These are phyloP conservation scores for Amphiprion clarkii DNA, from an alignment of 2,797 vertebrate genomes.

Conservation along the genomic window DNA sequence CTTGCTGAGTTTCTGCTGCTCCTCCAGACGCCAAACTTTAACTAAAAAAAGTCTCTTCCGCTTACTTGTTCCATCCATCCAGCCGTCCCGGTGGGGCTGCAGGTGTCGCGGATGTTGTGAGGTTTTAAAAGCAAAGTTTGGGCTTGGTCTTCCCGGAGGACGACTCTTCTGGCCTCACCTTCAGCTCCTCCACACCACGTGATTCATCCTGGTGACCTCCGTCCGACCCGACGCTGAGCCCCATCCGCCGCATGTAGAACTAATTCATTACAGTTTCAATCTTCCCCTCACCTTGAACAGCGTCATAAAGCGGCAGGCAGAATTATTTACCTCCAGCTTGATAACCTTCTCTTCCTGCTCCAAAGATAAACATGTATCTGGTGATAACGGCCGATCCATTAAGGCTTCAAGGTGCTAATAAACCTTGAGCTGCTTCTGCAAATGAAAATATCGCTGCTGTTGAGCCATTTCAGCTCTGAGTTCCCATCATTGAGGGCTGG, in stretches of 20 bases:
- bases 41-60: slow-evolving; percentile 19
- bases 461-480: neutral
- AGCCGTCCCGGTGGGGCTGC: neutral
- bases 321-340: slow-evolving; percentile 31
- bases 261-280: slow-evolving; percentile 65
- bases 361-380: slow-evolving; percentile 59
- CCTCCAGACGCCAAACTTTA: neutral
- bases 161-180: slow-evolving; percentile 25
- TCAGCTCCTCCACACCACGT: slow-evolving; percentile 11
- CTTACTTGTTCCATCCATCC: slow-evolving; percentile 27
- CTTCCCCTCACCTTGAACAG: slow-evolving; percentile 61
- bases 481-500: too few species aligned
- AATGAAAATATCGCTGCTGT: neutral
- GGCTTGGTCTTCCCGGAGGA: slow-evolving; percentile 11
- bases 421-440: slow-evolving; percentile 33
- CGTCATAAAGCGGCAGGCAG: slow-evolving; percentile 42
- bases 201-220: slow-evolving; percentile 17
- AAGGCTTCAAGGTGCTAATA: slow-evolving; percentile 25
- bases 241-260: slow-evolving; percentile 28
- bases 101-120: slow-evolving; percentile 2
- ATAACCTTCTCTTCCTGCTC: slow-evolving; percentile 49
- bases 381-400: slow-evolving; percentile 50
- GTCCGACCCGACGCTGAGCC: slow-evolving; percentile 28
- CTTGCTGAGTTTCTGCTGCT: slow-evolving; percentile 14
- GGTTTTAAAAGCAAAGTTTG: slow-evolving; percentile 41